phyloP scores from a whole-genome alignment of 2,888 invertebrate genomes.

The Drosophila mulleri region DNA sequence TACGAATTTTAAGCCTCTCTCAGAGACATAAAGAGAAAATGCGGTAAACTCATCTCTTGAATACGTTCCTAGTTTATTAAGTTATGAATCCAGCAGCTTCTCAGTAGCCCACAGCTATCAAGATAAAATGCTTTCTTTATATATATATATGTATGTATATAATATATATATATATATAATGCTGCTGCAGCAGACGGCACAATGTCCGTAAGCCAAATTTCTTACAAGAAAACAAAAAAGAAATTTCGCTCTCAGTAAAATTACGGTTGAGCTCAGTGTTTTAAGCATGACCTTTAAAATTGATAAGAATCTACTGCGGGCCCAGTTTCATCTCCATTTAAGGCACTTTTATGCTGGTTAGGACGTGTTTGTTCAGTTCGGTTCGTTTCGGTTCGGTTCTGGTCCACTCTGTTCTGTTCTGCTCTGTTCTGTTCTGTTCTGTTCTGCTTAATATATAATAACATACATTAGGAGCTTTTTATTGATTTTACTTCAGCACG shows the following conservation, averaged over 20 bases:
- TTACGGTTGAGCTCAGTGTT: conserved; percentile 7
- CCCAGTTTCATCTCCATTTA: conserved; percentile 51
- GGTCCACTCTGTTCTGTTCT: neutral
- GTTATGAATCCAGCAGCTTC: conserved; percentile 6
- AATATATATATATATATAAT: neutral
- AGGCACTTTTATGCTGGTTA: conserved; percentile 62
- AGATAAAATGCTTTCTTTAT: neutral
- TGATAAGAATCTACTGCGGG: conserved; percentile 13
- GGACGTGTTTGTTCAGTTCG: conserved; percentile 65
- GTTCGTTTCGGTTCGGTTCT: neutral
- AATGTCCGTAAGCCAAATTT: neutral
- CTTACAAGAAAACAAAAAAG: neutral
- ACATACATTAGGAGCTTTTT: conserved; percentile 76
- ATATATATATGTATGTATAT: neutral
- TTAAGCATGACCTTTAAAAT: conserved; percentile 27
- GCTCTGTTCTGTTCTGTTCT: neutral
- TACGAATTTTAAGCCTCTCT: neutral
- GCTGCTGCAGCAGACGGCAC: conserved; percentile 1
- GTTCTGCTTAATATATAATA: conserved; percentile 77
- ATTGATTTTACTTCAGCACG: conserved; percentile 79
- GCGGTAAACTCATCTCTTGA: conserved; percentile 1
- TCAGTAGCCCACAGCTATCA: conserved; percentile 2
- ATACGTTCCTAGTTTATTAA: conserved; percentile 9
- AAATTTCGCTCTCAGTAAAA: neutral
- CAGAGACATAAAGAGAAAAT: neutral